phyloP scores from a whole-genome alignment of 2,888 invertebrate species.

The Amphipoea oculea region DNA sequence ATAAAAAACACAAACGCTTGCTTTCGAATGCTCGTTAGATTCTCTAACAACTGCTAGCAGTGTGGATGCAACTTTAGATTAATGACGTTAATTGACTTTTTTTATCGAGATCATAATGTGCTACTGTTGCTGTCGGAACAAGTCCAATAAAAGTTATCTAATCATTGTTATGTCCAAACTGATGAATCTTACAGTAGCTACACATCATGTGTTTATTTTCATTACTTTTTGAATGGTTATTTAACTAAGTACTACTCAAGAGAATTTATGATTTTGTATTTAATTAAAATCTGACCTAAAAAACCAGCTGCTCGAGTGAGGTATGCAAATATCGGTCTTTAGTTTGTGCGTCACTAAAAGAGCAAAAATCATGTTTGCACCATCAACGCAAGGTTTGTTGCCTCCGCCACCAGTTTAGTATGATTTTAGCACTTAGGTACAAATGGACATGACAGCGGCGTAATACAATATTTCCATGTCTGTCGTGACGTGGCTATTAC shows the following conservation, averaged over 20 bases:
- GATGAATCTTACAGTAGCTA: slow-evolving; percentile 24
- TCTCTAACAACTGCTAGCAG: background rate
- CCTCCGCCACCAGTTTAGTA: slow-evolving; percentile 22
- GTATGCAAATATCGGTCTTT: slow-evolving; percentile 21
- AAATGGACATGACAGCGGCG: slow-evolving; percentile 38
- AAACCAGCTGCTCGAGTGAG: background rate
- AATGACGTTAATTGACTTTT: slow-evolving; percentile 28
- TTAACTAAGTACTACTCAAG: background rate
- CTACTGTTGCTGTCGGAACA: slow-evolving; percentile 9
- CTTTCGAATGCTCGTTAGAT: background rate
- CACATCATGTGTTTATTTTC: background rate
- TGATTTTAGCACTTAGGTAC: slow-evolving; percentile 45
- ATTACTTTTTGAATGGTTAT: background rate
- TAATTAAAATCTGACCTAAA: slow-evolving; percentile 34
- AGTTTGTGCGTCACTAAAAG: slow-evolving; percentile 5
- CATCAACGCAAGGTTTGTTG: slow-evolving; percentile 30
- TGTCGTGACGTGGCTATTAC: slow-evolving; percentile 71
- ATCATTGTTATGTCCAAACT: slow-evolving; percentile 8
- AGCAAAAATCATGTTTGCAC: slow-evolving; percentile 24
- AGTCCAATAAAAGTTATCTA: slow-evolving; percentile 19
- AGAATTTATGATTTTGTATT: background rate
- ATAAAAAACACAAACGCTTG: background rate
- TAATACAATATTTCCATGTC: slow-evolving; percentile 59
- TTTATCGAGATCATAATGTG: slow-evolving; percentile 21
- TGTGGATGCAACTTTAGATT: background rate